A percentile compares a stretch with the other conserved stretches of the same genome.
Conservation (phyloP, 1,140 invertebrate genomes). For the Penaeus indicus region DNA sequence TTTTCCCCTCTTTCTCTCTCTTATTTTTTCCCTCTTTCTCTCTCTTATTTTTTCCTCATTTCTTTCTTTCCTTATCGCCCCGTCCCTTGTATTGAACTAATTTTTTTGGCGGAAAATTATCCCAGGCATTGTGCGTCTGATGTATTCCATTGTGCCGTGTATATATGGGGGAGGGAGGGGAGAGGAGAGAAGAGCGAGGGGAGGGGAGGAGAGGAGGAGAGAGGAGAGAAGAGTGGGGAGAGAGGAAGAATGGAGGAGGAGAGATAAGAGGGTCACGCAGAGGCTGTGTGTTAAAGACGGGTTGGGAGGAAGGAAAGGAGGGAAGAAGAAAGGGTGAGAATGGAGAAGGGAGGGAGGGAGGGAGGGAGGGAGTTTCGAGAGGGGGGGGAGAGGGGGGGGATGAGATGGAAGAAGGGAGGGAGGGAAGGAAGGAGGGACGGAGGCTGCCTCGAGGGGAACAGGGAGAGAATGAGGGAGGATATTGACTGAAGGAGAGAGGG, state of each 20-base stretch:
- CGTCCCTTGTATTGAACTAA: no score
- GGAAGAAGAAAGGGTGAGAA: background rate
- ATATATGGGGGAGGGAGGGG: background rate
- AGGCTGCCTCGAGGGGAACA: background rate
- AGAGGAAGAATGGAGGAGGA: background rate
- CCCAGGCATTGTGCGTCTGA: no score
- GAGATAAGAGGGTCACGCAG: background rate
- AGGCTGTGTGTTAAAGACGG: slow-evolving; percentile 17
- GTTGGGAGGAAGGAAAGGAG: background rate
- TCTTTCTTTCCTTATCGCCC: no score
- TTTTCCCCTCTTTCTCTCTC: no score
- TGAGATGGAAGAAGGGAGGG: background rate
- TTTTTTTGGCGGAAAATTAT: no score
- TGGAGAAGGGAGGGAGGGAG: slow-evolving; percentile 33
- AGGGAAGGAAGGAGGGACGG: background rate
- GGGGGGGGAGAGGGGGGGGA: slow-evolving; percentile 29
- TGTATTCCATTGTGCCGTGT: no score
- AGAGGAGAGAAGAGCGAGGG: background rate
- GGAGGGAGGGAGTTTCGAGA: background rate
- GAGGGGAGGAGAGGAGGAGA: background rate
- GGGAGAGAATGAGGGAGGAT: background rate
- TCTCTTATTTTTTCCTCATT: no score
- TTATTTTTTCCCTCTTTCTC: no score
- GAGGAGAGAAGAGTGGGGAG: background rate
- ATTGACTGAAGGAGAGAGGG: slow-evolving; percentile 18